A percentile compares a stretch with the other conserved stretches of the same genome.
These are phyloP conservation scores for Hipparchia semele DNA, from an alignment of 2,888 invertebrate species.

Conservation along the genomic window DNA sequence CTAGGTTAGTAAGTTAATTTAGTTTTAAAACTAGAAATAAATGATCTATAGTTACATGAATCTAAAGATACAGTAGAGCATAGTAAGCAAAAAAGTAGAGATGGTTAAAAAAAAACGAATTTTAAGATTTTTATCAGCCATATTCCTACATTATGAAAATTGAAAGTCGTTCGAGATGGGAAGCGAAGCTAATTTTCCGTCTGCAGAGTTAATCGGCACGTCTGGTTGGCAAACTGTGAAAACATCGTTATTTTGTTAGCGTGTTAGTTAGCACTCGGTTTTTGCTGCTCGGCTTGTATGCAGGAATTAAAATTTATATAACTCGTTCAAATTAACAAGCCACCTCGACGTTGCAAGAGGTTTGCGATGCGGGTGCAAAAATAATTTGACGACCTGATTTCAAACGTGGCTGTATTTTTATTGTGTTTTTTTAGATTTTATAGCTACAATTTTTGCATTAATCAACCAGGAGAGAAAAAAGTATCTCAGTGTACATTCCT, in stretches of 20 bases:
- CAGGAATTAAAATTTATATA: conserved; percentile 4
- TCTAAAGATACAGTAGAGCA: too few relatives aligned
- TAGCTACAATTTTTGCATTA: background rate
- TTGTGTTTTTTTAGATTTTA: background rate
- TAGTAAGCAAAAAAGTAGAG: background rate
- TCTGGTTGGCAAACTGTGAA: conserved; percentile 36
- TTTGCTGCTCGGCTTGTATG: conserved; percentile 10
- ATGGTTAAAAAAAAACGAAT: background rate
- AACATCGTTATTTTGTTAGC: conserved; percentile 26
- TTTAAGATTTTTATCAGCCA: background rate
- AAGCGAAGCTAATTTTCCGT: conserved; percentile 60
- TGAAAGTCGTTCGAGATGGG: conserved; percentile 24
- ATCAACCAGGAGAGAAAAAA: background rate
- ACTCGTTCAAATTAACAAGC: conserved; percentile 13
- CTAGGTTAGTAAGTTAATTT: too few relatives aligned
- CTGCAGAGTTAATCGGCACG: conserved; percentile 61
- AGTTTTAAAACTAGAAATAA: too few relatives aligned
- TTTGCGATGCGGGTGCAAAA: conserved; percentile 5
- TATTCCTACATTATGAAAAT: conserved; percentile 6
- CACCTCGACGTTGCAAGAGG: background rate
- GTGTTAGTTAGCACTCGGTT: conserved; percentile 1
- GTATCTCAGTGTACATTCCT: too few relatives aligned
- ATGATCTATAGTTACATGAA: too few relatives aligned
- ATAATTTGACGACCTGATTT: conserved; percentile 10
- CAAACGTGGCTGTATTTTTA: conserved; percentile 4